These are phyloP conservation scores for Nyctibius grandis DNA, from an alignment of 2,797 vertebrate genomes.

Conservation along the genomic window DNA sequence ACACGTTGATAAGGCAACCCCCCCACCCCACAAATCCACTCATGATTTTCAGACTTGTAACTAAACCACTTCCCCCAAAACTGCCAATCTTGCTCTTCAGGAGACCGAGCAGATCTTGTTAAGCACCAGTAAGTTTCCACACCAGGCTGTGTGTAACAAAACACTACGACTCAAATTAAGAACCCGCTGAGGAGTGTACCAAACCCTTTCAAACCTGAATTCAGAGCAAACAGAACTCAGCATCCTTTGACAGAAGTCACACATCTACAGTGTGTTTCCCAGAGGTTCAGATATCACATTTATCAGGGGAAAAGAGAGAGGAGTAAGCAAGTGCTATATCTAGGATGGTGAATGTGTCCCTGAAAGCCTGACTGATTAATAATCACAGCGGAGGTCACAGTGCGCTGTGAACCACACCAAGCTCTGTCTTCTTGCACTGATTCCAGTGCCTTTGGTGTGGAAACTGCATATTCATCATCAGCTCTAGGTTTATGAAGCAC, in stretches of 20 bases:
- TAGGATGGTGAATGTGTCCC: neutral
- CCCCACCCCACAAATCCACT: neutral
- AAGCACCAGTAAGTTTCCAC: neutral
- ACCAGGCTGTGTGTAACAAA: neutral
- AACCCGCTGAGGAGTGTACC: neutral
- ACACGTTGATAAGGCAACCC: neutral
- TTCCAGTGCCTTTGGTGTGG: slow-evolving; percentile 13
- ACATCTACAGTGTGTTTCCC: neutral
- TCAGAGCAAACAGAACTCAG: neutral
- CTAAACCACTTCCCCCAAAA: neutral
- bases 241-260: neutral
- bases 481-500: slow-evolving; percentile 22
- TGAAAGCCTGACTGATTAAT: slow-evolving; percentile 35
- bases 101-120: neutral
- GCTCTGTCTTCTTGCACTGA: slow-evolving; percentile 2
- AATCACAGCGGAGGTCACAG: neutral
- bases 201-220: neutral
- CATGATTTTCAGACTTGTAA: neutral
- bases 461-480: slow-evolving; percentile 22
- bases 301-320: neutral
- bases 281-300: neutral
- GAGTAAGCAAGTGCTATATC: neutral
- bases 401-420: neutral
- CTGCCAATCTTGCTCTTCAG: neutral
- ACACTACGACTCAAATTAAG: neutral